A percentile compares a stretch with the other conserved stretches of the same genome.
These are phyloP conservation scores for Uropetala carovei DNA, from an alignment of 2,888 invertebrate species.

Conservation along the genomic window DNA sequence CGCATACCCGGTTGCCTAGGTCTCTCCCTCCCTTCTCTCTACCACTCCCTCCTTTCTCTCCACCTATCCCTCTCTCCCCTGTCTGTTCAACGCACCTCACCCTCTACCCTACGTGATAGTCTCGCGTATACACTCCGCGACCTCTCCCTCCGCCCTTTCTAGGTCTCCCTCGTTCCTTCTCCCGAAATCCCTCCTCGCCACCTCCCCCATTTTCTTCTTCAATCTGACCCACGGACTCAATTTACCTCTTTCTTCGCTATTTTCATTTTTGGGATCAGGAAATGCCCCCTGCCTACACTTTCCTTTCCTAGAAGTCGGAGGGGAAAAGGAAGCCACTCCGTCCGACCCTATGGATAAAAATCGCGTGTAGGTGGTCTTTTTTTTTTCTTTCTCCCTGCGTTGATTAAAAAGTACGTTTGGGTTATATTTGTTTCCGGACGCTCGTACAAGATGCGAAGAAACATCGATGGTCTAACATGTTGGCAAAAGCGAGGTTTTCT, in stretches of 20 bases:
- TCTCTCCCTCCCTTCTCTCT: neutral
- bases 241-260: neutral
- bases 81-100: neutral
- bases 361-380: neutral
- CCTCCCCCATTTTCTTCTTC: neutral
- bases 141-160: neutral
- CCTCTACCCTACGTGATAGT: neutral
- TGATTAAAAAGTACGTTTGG: conserved; percentile 9
- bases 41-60: neutral
- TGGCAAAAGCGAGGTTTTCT: neutral
- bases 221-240: neutral
- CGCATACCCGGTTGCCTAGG: neutral
- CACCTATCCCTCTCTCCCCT: neutral
- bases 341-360: neutral
- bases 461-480: neutral
- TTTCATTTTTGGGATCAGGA: neutral
- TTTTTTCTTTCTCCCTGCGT: neutral
- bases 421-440: neutral
- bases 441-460: neutral
- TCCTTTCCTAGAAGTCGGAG: neutral
- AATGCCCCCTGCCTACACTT: too few relatives aligned
- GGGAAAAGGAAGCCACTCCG: neutral
- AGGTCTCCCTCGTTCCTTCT: too few relatives aligned
- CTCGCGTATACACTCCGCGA: conserved; percentile 11
- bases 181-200: neutral